A percentile compares a stretch with the other conserved stretches of the same genome.
phyloP scores from a whole-genome alignment of 2,888 invertebrate species.

The Thereva unica region DNA sequence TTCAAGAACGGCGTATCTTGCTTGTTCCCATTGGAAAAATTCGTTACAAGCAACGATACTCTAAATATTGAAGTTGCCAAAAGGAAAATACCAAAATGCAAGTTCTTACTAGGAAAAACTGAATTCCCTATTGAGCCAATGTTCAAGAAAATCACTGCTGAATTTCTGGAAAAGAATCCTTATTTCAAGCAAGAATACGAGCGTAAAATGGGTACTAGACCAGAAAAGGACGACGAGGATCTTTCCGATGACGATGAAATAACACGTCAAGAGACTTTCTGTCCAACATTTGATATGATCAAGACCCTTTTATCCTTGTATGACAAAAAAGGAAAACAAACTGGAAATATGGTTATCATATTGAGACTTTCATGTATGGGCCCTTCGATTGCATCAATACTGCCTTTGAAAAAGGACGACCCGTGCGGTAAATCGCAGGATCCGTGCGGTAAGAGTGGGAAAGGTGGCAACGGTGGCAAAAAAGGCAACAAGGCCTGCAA shows the following conservation, averaged over 20 bases:
- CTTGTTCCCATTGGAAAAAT: slow-evolving; percentile 52
- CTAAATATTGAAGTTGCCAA: slow-evolving; percentile 53
- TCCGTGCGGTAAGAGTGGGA: no score
- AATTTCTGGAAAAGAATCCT: slow-evolving; percentile 50
- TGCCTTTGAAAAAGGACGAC: slow-evolving; percentile 45
- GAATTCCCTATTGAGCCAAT: slow-evolving; percentile 51
- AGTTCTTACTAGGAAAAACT: slow-evolving; percentile 53
- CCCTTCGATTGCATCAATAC: slow-evolving; percentile 51
- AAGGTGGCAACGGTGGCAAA: no score
- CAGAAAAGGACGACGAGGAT: neutral
- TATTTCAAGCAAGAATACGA: slow-evolving; percentile 8
- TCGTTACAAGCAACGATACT: slow-evolving; percentile 51
- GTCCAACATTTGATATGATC: slow-evolving; percentile 51
- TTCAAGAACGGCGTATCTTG: slow-evolving; percentile 53
- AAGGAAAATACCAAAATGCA: slow-evolving; percentile 54
- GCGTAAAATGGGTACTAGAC: neutral
- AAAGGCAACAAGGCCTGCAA: no score
- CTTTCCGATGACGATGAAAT: slow-evolving; percentile 45
- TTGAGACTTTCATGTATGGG: slow-evolving; percentile 55
- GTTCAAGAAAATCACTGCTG: slow-evolving; percentile 53
- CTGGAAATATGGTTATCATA: slow-evolving; percentile 54
- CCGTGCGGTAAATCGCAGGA: no score
- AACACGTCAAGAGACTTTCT: slow-evolving; percentile 49
- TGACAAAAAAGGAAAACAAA: slow-evolving; percentile 51
- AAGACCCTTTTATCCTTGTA: slow-evolving; percentile 53